Base-by-base conservation (phyloP, 1,140 invertebrate genomes). In the Nylanderia fulva region DNA sequence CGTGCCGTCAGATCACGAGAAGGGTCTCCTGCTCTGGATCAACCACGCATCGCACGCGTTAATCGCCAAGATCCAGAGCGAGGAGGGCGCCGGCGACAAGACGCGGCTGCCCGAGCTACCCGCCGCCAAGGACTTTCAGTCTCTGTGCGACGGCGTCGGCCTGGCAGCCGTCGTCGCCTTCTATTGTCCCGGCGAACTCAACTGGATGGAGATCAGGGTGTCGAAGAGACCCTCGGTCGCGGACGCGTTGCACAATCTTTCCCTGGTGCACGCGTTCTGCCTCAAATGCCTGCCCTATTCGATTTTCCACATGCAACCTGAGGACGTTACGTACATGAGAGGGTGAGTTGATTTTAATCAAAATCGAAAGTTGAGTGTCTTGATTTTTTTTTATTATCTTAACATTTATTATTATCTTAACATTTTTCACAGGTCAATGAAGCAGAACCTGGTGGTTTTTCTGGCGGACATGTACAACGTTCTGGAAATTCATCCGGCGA, bases 391-490 rank as follows among this genome's bases (percentile, higher is more conserved):
- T 48, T 24, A 66, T 24, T 68, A 45, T n/a, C n/a, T n/a, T n/a
- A n/a, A n/a, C n/a, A n/a, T 64, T 45, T 33, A 42, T 39, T 5
- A 1, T 74, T 36, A 58, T 63, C 6, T 76, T 18, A 85, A 86
- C 92, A 95, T 95, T 79, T n/a, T n/a, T n/a, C n/a, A n/a, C 93
- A 98, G 98, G 86, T 98, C 97, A 60, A 98, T 99, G 97, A 97
- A 97, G 92, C 97, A 98, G 92, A 99, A 99, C 96, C 95, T 99
- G 90, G 96, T 99, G 87, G 98, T 98, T 60, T 98, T 99, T 95
- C 95, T 99, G 86, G 98, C 99, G 76, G 99, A 99, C 94, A 96
- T 99, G 86, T 99, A 99, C 94, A 98, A 98, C 93, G 96, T 98
- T 84, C 96, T 99, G 92, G 99, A 99, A 95, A 98, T 99, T 80